These are phyloP conservation scores for Uromys caudimaculatus DNA, from an alignment of 2,797 vertebrate genomes.

Conservation along the genomic window DNA sequence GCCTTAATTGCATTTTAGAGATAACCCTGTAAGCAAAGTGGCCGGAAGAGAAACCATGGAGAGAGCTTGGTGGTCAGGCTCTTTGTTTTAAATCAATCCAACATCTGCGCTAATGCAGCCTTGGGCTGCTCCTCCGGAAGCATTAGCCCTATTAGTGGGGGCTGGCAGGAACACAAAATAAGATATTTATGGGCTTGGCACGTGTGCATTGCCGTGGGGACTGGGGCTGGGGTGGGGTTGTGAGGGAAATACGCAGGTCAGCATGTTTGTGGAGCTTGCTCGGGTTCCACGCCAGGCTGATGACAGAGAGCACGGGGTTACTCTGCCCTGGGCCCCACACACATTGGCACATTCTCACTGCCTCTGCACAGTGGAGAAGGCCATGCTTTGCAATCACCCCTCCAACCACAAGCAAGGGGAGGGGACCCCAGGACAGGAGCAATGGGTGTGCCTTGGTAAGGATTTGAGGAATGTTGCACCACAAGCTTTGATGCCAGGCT, in stretches of 20 bases:
- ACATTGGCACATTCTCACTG: background rate
- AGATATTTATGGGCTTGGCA: slow-evolving; percentile 92
- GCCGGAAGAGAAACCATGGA: slow-evolving; percentile 96
- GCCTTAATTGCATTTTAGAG: slow-evolving; percentile 99
- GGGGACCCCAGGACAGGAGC: too few relatives aligned
- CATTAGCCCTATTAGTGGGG: slow-evolving; percentile 97
- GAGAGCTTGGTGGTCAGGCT: slow-evolving; percentile 91
- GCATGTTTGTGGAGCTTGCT: slow-evolving; percentile 80
- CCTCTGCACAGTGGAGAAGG: background rate
- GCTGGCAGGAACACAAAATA: slow-evolving; percentile 93
- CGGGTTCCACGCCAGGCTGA: slow-evolving; percentile 38
- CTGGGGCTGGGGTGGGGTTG: slow-evolving; percentile 79
- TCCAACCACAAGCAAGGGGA: background rate
- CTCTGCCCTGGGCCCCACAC: background rate
- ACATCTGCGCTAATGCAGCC: slow-evolving; percentile 97
- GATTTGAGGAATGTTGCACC: accelerated
- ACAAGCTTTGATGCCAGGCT: background rate
- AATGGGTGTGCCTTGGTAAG: background rate
- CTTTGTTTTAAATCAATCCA: slow-evolving; percentile 98
- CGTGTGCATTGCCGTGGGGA: slow-evolving; percentile 86
- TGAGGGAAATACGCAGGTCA: slow-evolving; percentile 85
- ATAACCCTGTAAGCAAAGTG: slow-evolving; percentile 96
- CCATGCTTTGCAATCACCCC: background rate
- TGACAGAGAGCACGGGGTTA: background rate
- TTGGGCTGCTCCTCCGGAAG: slow-evolving; percentile 98